A percentile compares a stretch with the other conserved stretches of the same genome.
These are phyloP conservation scores for Hydropotes inermis DNA, from an alignment of 2,113 vertebrate species.

Conservation along the genomic window DNA sequence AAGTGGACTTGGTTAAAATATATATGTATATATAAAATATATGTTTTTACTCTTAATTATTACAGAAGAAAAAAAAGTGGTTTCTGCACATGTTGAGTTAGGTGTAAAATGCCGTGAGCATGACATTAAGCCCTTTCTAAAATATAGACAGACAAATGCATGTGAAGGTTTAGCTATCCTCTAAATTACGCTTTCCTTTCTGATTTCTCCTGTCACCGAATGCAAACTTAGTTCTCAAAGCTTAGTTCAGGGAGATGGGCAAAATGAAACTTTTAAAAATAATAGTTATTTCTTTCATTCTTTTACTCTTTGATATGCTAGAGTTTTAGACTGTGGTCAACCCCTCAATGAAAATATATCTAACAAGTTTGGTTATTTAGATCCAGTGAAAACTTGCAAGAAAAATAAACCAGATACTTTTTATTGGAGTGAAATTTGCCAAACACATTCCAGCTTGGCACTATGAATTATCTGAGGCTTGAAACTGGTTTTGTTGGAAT, in stretches of 20 bases:
- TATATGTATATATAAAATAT: background rate
- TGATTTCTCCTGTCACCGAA: background rate
- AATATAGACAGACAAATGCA: background rate
- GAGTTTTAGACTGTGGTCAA: background rate
- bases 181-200: background rate
- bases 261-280: constrained; percentile 9
- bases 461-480: background rate
- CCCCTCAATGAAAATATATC: background rate
- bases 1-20: background rate
- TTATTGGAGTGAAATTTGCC: background rate
- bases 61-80: background rate
- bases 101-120: background rate
- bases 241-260: background rate
- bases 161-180: background rate
- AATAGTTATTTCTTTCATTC: background rate
- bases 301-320: background rate
- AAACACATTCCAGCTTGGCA: background rate
- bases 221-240: background rate
- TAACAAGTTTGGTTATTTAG: background rate
- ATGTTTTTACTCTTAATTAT: background rate
- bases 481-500: background rate
- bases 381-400: background rate
- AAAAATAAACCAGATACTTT: background rate
- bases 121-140: background rate
- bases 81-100: background rate